Evolutionary conservation across 2,113 vertebrate species (phyloP), one percentile per base, ranked within the genome.

Genomic region (Romanogobio albipinnatus): DNA sequence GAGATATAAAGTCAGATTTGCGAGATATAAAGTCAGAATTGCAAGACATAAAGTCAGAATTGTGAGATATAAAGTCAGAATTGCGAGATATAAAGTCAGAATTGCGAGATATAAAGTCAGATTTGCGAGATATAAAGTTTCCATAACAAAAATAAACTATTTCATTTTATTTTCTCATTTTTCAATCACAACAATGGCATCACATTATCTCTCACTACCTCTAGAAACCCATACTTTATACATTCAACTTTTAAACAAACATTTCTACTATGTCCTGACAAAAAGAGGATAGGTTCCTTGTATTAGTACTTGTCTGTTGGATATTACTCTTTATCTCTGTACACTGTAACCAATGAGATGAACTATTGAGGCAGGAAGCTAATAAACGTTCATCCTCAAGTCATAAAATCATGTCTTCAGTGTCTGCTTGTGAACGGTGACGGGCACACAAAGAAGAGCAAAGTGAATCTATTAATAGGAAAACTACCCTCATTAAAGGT

Each of bases 321-420:
- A 49, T 45, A 75, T 17, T 1, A 71, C 73, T 58, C 29, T 53
- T 49, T 49, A 14, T 26, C 49, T 86, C 64, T 15, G 24, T 22
- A 59, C 36, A 59, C 39, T 45, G 79, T 33, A 17, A 61, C 47
- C 47, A 29, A 64, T 61, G 47, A 47, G 76, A 75, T 47, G 51
- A 43, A 77, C 58, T 61, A 61, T 78, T 61, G 49, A 83, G 14
- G 70, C 61, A 68, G 81, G 76, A 71, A 45, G 22, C 58, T 81
- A 87, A 84, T 68, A 84, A 76, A 77, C 70, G 36, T 84, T 83
- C 49, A 76, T 61, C 59, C 78, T 59, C 77, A 62, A 62, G 62
- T 76, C 86, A 76, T 87, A 76, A 87, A 87, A 79, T 66, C 64
- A 26, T 8, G 51, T 43, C 78, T 49, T 82, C 79, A 87, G 77